Evolutionary conservation across 2,888 invertebrate species (phyloP).

Genomic region (Heliconius erato): DNA sequence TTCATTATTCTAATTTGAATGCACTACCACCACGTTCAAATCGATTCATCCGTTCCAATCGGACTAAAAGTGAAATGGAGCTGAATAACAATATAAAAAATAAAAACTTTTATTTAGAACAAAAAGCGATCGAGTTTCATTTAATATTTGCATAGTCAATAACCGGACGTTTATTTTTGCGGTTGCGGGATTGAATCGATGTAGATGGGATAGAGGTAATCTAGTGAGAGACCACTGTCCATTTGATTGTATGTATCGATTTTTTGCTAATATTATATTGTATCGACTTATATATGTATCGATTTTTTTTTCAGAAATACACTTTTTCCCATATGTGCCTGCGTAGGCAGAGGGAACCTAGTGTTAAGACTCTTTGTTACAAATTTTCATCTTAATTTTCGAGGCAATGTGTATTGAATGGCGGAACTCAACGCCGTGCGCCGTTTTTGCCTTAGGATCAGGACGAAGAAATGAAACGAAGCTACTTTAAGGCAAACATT

Average conservation of each 20-base stretch:
- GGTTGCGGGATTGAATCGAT: constrained; percentile 35
- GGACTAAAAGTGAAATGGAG: constrained; percentile 5
- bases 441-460: no score
- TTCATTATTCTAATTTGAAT: not conserved
- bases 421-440: no score
- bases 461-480: no score
- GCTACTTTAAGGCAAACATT: no score
- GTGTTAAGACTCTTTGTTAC: no score
- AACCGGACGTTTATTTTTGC: constrained; percentile 35
- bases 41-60: not conserved
- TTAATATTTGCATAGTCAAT: constrained; percentile 40
- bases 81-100: constrained; percentile 14
- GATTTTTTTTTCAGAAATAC: no score
- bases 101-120: constrained; percentile 24
- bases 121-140: constrained; percentile 26
- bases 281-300: not conserved
- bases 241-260: not conserved
- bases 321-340: no score
- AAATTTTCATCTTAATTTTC: no score
- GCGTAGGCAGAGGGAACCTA: no score
- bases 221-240: constrained; percentile 29
- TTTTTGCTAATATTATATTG: not conserved
- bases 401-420: no score
- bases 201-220: constrained; percentile 16
- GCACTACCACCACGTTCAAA: not conserved